Conservation (phyloP, 1,140 invertebrate species). For the Meloidogyne floridensis region DNA sequence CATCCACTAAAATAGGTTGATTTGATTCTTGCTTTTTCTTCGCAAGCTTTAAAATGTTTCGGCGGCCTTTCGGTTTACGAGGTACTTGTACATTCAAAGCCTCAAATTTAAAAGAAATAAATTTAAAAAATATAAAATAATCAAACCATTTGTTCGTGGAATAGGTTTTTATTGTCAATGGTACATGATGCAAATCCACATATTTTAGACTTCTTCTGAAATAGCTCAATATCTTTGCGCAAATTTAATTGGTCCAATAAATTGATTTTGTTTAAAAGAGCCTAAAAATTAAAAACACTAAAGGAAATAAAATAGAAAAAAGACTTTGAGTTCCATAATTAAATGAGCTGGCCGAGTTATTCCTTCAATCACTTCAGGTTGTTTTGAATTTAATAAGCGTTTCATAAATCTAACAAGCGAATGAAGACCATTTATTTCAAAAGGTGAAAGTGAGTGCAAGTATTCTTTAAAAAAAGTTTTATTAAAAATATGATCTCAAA, state of each 20-base stretch:
- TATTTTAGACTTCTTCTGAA: conserved; percentile 10
- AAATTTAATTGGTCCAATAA: neutral
- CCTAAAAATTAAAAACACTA: conserved; percentile 2
- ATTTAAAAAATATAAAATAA: neutral
- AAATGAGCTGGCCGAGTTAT: conserved; percentile 42
- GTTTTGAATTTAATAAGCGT: conserved; percentile 37
- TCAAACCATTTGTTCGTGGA: conserved; percentile 9
- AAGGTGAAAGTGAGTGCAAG: conserved; percentile 11
- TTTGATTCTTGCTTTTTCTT: conserved; percentile 7
- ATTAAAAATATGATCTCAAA: neutral
- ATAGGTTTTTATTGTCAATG: neutral
- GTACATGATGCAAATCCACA: neutral
- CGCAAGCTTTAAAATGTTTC: neutral
- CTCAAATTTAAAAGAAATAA: neutral
- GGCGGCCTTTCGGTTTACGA: neutral
- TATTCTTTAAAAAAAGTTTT: conserved; percentile 23
- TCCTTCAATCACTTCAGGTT: conserved; percentile 35
- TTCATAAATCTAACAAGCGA: conserved; percentile 25
- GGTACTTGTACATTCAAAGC: neutral
- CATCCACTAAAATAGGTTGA: conserved; percentile 24
- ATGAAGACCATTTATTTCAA: conserved; percentile 38
- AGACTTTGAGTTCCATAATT: conserved; percentile 33
- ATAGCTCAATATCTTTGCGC: neutral
- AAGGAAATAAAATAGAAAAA: neutral
- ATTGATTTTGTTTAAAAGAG: conserved; percentile 15